Evolutionary conservation across 2,113 vertebrate genomes (phyloP).

Genomic region (Calyptommatus sinebrachiatus): DNA sequence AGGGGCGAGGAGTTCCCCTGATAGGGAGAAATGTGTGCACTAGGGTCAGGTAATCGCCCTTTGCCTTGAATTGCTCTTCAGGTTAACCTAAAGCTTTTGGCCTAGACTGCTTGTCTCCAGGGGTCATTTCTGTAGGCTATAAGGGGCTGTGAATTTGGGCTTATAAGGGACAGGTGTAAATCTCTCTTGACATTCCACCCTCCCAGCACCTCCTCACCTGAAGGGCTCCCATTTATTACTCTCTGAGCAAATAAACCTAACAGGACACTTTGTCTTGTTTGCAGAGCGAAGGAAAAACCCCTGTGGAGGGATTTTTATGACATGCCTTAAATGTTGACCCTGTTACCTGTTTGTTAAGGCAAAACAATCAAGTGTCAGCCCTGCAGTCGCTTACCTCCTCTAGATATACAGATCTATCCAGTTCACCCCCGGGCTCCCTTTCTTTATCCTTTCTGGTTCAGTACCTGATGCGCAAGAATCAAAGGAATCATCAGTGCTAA

Average conservation of each 20-base stretch:
- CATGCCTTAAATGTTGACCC: conserved; percentile 59
- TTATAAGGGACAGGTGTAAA: conserved; percentile 91
- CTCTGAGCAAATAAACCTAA: conserved; percentile 68
- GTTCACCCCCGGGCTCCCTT: neutral
- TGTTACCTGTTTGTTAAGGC: conserved; percentile 70
- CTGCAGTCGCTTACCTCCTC: conserved; percentile 24
- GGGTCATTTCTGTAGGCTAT: conserved; percentile 90
- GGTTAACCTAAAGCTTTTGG: conserved; percentile 71
- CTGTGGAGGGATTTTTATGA: conserved; percentile 33
- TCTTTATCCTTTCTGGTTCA: neutral
- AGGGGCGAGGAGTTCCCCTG: neutral
- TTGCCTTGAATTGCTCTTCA: conserved; percentile 23
- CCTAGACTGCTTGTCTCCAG: conserved; percentile 93
- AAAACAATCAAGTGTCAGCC: conserved; percentile 71
- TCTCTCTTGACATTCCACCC: conserved; percentile 83
- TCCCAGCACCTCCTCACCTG: conserved; percentile 82
- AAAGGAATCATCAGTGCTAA: neutral
- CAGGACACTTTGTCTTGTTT: conserved; percentile 54
- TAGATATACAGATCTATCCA: neutral
- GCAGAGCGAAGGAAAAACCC: conserved; percentile 26
- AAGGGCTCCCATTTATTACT: conserved; percentile 80
- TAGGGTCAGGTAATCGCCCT: conserved; percentile 70
- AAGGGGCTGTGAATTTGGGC: conserved; percentile 74
- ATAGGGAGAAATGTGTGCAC: conserved; percentile 44
- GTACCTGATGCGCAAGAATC: neutral